Conservation (phyloP, 2,888 invertebrate genomes). For the Lycocerus yunnanus region DNA sequence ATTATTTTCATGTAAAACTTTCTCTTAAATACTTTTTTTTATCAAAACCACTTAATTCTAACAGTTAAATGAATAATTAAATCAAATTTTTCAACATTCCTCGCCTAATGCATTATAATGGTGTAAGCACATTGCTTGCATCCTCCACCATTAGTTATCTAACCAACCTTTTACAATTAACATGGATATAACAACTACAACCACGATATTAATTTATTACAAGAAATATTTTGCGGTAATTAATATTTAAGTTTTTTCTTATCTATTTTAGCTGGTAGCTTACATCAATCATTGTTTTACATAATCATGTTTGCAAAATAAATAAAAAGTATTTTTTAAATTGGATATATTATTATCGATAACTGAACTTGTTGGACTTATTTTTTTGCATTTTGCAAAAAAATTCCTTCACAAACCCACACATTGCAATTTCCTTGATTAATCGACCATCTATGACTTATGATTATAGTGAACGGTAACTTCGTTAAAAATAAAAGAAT, state of each 20-base stretch:
- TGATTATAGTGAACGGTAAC: background rate
- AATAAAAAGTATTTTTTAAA: background rate
- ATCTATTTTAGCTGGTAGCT: background rate
- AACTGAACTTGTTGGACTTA: background rate
- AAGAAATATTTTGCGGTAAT: background rate
- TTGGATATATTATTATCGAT: background rate
- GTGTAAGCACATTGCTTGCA: slow-evolving; percentile 2
- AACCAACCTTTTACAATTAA: slow-evolving; percentile 1
- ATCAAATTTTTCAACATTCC: background rate
- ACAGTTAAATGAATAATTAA: background rate
- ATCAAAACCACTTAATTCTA: background rate
- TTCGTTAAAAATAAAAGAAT: slow-evolving; percentile 8
- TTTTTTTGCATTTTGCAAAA: background rate
- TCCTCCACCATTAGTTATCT: slow-evolving; percentile 1
- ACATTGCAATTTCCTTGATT: background rate
- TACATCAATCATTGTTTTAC: background rate
- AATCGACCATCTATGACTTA: slow-evolving; percentile 6
- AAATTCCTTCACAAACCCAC: background rate
- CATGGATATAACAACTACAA: background rate
- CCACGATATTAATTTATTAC: background rate
- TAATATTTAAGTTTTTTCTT: background rate
- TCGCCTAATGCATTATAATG: background rate
- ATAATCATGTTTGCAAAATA: background rate
- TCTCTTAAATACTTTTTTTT: slow-evolving; percentile 1
- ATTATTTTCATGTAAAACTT: background rate